Evolutionary conservation across 2,797 vertebrate genomes (phyloP), one percentile per base, ranked within the genome.

Genomic region (Phaenicophaeus curvirostris): DNA sequence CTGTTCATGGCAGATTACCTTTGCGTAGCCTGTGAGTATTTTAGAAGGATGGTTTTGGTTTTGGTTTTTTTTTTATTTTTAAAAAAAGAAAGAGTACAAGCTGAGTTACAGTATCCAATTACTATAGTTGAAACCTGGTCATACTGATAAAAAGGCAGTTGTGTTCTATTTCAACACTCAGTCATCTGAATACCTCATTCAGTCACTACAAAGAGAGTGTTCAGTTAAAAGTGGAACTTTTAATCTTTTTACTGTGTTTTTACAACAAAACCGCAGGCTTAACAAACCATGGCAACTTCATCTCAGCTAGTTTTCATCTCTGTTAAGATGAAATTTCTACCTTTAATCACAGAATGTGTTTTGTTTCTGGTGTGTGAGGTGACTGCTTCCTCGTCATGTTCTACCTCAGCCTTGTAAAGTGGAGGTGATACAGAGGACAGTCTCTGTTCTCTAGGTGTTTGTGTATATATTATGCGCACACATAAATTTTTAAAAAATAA

Each of bases 361-460:
- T 28, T 51, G 5, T 68, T 76, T 85, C 31, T 80, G 15, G 13
- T 39, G 8, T 31, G 5, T 41, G 31, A 73, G 6, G 23, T 61
- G 20, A 6, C 53, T 87, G 6, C 25, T 74, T 73, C 35, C 9
- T 85, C 44, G 42, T 20, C 1, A 0, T 63, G 19, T 7, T 92
- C 11, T 69, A 28, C 13, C 30, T 85, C 51, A 61, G 24, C 31
- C 23, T 78, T 15, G 17, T 44, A 77, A 83, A 73, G 20, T 4
- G 0, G 62, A 66, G 20, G 15, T 6, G 27, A 10, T n/a, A 31
- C 10, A 63, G 33, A 78, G 50, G 35, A 61, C 57, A 81, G 25
- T 4, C 44, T 41, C 7, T 2, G 0, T 59, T 68, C 18, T n/a
- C 0, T 55, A 2, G 54, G 0, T 74, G 2, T 74, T 8, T 69